Conservation (phyloP, 2,113 vertebrate genomes). For the Rhinopithecus roxellana region DNA sequence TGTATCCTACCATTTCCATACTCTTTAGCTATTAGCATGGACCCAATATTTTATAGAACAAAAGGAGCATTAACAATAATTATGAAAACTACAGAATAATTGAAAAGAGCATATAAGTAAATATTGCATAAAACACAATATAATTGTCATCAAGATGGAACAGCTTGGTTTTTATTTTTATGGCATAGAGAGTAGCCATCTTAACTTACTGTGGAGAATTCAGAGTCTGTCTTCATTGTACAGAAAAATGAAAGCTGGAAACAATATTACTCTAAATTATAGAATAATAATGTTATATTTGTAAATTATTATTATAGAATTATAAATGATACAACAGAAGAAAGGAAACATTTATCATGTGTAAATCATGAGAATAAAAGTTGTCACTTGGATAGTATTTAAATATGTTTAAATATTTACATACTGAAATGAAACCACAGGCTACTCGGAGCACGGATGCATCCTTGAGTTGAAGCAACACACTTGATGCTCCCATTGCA, state of each 20-base stretch:
- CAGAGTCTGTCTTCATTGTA: neutral
- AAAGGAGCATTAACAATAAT: neutral
- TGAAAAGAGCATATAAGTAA: neutral
- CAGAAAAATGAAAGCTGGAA: neutral
- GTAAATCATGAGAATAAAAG: neutral
- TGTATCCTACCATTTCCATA: neutral
- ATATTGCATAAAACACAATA: neutral
- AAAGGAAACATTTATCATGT: neutral
- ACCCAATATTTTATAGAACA: neutral
- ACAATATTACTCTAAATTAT: neutral
- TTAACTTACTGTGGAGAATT: neutral
- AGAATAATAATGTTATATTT: no score
- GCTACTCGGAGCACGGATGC: fast-evolving
- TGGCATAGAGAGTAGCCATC: neutral
- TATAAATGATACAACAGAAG: neutral
- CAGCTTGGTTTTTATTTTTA: neutral
- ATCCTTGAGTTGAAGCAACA: fast-evolving
- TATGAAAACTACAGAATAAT: neutral
- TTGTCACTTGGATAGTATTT: neutral
- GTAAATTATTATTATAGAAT: no score
- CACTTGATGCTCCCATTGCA: fast-evolving
- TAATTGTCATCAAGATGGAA: neutral
- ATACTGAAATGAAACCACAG: neutral
- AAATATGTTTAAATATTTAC: neutral
- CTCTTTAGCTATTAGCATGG: neutral